phyloP scores from a whole-genome alignment of 2,797 vertebrate genomes.

The Sebastiscus albofasciatus region DNA sequence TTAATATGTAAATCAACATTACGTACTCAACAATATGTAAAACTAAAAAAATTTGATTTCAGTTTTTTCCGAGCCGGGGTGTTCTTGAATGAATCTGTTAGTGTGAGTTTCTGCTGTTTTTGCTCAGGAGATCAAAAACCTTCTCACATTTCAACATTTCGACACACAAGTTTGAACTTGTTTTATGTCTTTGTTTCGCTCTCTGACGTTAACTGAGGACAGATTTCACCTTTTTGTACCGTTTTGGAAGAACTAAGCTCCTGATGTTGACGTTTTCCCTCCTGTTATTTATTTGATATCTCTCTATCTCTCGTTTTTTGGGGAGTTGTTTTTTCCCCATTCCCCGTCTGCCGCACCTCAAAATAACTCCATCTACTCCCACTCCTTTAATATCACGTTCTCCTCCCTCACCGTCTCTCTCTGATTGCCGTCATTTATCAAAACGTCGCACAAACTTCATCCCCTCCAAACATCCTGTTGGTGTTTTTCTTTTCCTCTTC shows the following conservation, averaged over 20 bases:
- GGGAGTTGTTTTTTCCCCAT: not conserved
- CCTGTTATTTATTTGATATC: not conserved
- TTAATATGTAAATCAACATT: too few relatives aligned
- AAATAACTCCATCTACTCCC: conserved; percentile 8
- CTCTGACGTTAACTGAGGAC: too few relatives aligned
- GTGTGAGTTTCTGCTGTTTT: too few relatives aligned
- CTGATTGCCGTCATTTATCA: conserved; percentile 50
- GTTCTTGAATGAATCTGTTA: too few relatives aligned
- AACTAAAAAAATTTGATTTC: not conserved
- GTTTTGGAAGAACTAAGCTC: not conserved
- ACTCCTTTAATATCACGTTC: conserved; percentile 4
- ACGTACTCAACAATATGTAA: not conserved
- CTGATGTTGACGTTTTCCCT: not conserved
- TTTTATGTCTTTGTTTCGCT: too few relatives aligned
- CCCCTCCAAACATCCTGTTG: not conserved
- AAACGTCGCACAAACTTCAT: conserved; percentile 5
- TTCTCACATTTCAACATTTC: too few relatives aligned
- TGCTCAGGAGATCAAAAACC: too few relatives aligned
- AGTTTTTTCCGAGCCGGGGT: too few relatives aligned
- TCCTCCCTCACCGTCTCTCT: not conserved
- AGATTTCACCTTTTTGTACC: too few relatives aligned
- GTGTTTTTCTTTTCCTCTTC: not conserved
- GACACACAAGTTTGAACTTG: too few relatives aligned
- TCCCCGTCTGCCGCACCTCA: not conserved
- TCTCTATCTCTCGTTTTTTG: not conserved